Percentiles rank a stretch among this genome's conserved stretches.
Conservation (phyloP, 2,888 invertebrate genomes). For the Halocaridina rubra region DNA sequence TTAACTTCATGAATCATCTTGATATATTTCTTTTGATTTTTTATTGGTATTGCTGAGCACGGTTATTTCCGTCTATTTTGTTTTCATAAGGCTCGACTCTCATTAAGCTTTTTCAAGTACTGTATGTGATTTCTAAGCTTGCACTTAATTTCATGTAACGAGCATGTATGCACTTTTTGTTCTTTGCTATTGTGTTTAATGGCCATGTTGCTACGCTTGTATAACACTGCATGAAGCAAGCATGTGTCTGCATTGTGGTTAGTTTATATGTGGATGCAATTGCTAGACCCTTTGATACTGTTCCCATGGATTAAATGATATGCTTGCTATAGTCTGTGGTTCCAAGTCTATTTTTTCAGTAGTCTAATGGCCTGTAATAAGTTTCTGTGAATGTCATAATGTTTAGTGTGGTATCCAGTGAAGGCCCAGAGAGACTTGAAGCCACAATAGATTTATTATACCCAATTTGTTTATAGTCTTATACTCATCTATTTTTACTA, state of each 20-base stretch:
- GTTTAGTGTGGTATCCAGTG: neutral
- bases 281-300: constrained; percentile 59
- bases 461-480: constrained; percentile 53
- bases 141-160: too few relatives aligned
- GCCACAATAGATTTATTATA: constrained; percentile 50
- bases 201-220: too few relatives aligned
- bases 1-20: too few relatives aligned
- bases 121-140: too few relatives aligned
- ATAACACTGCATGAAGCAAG: constrained; percentile 23
- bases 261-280: constrained; percentile 43
- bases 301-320: constrained; percentile 54
- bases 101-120: too few relatives aligned
- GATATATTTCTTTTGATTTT: too few relatives aligned
- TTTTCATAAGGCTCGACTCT: too few relatives aligned
- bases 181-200: too few relatives aligned
- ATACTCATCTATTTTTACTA: constrained; percentile 56
- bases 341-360: constrained; percentile 39
- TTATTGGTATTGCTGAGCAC: too few relatives aligned
- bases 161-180: too few relatives aligned
- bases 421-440: constrained; percentile 33
- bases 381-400: neutral
- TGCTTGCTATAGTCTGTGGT: constrained; percentile 56
- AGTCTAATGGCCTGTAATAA: neutral
- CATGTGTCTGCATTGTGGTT: constrained; percentile 42
- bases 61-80: too few relatives aligned